A percentile compares a stretch with the other conserved stretches of the same genome.
These are phyloP conservation scores for Cephus pygmeus DNA, from an alignment of 2,888 invertebrate genomes.

Conservation along the genomic window DNA sequence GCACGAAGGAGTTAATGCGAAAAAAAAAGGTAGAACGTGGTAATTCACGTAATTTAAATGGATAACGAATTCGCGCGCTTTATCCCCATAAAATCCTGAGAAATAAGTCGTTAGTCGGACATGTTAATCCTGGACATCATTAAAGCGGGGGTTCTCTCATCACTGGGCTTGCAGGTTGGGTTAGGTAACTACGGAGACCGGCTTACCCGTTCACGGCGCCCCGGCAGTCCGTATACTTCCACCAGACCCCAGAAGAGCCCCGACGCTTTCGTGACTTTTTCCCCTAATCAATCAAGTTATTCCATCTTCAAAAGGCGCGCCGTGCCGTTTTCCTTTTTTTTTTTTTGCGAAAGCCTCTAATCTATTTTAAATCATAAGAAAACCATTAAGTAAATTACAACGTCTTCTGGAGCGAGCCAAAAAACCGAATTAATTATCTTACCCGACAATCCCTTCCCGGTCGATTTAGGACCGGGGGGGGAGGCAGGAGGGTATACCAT, in stretches of 20 bases:
- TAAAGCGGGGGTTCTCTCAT: conserved; percentile 29
- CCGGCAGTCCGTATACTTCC: background rate
- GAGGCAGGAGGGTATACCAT: background rate
- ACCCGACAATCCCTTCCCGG: background rate
- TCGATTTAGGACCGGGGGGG: background rate
- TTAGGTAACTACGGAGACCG: conserved; percentile 30
- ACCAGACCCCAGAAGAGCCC: background rate
- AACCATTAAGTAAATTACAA: conserved; percentile 38
- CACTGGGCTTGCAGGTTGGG: background rate
- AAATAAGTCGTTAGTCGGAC: conserved; percentile 45
- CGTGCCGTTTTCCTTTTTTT: conserved; percentile 13
- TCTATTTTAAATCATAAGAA: conserved; percentile 36
- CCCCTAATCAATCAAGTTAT: conserved; percentile 49
- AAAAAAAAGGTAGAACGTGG: background rate
- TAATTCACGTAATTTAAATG: conserved; percentile 4
- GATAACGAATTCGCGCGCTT: background rate
- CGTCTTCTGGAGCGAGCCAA: conserved; percentile 7
- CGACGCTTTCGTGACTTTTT: conserved; percentile 14
- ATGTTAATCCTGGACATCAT: conserved; percentile 49
- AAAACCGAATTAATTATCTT: conserved; percentile 18
- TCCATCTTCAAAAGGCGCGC: conserved; percentile 33
- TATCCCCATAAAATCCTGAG: conserved; percentile 4
- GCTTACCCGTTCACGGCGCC: conserved; percentile 17
- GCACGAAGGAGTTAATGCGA: background rate
- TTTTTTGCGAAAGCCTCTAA: conserved; percentile 27